A percentile compares a stretch with the other conserved stretches of the same genome.
Conservation (phyloP, 2,888 invertebrate genomes). For the Hipparchia semele region DNA sequence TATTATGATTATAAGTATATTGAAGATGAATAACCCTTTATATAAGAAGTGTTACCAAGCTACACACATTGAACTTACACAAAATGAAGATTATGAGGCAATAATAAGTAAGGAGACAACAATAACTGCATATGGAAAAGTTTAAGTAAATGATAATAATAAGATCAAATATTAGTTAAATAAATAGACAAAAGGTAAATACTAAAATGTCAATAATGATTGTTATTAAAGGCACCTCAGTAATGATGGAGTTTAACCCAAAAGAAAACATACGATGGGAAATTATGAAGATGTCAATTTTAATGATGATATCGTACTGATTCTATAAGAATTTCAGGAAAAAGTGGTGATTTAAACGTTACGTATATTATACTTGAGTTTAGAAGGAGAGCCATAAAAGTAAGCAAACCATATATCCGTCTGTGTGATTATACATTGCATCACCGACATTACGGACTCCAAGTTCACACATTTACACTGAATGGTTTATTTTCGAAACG, state of each 20-base stretch:
- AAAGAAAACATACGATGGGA: neutral
- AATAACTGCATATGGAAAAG: no score
- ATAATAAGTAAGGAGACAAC: neutral
- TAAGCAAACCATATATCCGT: neutral
- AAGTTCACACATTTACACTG: conserved; percentile 23
- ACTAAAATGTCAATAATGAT: neutral
- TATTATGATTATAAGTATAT: no score
- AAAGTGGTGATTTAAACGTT: no score
- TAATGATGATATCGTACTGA: neutral
- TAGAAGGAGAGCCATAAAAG: neutral
- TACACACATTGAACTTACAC: neutral
- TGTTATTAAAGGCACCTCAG: neutral
- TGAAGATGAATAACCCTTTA: neutral
- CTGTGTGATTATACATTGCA: conserved; percentile 4
- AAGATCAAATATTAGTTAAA: neutral
- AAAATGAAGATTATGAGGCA: neutral
- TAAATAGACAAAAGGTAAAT: neutral
- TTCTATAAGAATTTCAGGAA: no score
- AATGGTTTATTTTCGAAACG: conserved; percentile 23
- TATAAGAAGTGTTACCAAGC: neutral
- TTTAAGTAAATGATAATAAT: no score
- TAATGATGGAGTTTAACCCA: neutral
- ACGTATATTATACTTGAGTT: neutral
- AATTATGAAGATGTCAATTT: neutral
- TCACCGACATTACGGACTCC: conserved; percentile 1